These are phyloP conservation scores for Synergus itoensis DNA, from an alignment of 2,888 invertebrate genomes.

Conservation along the genomic window DNA sequence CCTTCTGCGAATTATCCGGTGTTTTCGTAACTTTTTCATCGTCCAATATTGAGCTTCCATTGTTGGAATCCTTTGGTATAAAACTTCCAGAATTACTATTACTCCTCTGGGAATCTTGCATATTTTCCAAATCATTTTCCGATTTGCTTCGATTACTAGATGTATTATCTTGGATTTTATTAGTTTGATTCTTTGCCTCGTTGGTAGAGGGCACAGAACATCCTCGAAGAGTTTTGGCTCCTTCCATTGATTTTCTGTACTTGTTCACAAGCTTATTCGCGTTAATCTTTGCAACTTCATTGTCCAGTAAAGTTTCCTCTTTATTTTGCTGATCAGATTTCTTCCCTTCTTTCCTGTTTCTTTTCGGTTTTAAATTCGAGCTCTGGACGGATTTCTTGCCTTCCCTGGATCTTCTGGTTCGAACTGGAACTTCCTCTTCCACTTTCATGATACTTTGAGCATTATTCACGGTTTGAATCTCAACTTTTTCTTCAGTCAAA, in stretches of 20 bases:
- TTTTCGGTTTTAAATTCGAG: constrained; percentile 51
- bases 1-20: constrained; percentile 64
- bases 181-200: constrained; percentile 50
- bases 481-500: constrained; percentile 68
- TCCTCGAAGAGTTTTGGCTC: constrained; percentile 63
- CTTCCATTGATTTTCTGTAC: constrained; percentile 59
- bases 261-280: constrained; percentile 65
- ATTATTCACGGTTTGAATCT: constrained; percentile 74
- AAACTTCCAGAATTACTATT: constrained; percentile 55
- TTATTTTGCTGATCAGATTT: constrained; percentile 71
- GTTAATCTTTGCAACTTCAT: constrained; percentile 76
- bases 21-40: constrained; percentile 60
- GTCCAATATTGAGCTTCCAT: constrained; percentile 49
- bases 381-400: constrained; percentile 58
- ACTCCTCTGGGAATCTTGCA: constrained; percentile 54
- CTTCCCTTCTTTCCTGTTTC: constrained; percentile 54
- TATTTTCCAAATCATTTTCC: constrained; percentile 69
- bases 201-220: constrained; percentile 65
- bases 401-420: constrained; percentile 70
- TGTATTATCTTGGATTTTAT: constrained; percentile 51
- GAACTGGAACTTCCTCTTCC: constrained; percentile 59
- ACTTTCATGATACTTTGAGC: constrained; percentile 33
- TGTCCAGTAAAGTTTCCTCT: constrained; percentile 73
- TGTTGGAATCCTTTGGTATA: constrained; percentile 55
- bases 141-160: constrained; percentile 71